A percentile compares a stretch with the other conserved stretches of the same genome.
phyloP scores from a whole-genome alignment of 2,113 vertebrate species.

The Capreolus pygargus region DNA sequence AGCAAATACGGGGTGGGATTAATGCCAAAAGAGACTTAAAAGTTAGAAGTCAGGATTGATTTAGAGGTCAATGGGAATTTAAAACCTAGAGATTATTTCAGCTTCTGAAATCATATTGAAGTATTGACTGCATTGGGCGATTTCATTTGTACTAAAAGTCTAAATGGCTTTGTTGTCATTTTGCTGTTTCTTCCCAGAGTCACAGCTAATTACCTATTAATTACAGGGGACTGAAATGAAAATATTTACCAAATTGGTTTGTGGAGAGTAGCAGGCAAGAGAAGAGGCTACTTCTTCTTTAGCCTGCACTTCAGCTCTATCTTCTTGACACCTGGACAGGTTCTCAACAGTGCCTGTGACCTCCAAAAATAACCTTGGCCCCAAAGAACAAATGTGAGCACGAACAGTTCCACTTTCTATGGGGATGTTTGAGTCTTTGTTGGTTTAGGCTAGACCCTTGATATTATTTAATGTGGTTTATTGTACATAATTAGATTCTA shows the following conservation, averaged over 20 bases:
- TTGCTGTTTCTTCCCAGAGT: constrained; percentile 32
- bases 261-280: background rate
- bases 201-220: constrained; percentile 64
- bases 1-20: background rate
- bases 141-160: constrained; percentile 35
- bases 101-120: constrained; percentile 11
- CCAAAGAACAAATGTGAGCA: background rate
- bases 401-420: constrained; percentile 3
- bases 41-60: background rate
- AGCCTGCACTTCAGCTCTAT: background rate
- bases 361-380: background rate
- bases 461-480: constrained; percentile 73
- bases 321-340: background rate
- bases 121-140: background rate
- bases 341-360: background rate
- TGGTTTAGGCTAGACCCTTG: constrained; percentile 70
- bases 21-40: background rate
- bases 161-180: constrained; percentile 49
- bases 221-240: constrained; percentile 46
- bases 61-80: constrained; percentile 35
- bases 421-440: constrained; percentile 62
- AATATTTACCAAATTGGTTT: background rate
- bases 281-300: background rate
- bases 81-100: constrained; percentile 47
- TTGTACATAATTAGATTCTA: constrained; percentile 72